These are phyloP conservation scores for Mormyrus iriodes DNA, from an alignment of 2,113 vertebrate genomes.

Conservation along the genomic window DNA sequence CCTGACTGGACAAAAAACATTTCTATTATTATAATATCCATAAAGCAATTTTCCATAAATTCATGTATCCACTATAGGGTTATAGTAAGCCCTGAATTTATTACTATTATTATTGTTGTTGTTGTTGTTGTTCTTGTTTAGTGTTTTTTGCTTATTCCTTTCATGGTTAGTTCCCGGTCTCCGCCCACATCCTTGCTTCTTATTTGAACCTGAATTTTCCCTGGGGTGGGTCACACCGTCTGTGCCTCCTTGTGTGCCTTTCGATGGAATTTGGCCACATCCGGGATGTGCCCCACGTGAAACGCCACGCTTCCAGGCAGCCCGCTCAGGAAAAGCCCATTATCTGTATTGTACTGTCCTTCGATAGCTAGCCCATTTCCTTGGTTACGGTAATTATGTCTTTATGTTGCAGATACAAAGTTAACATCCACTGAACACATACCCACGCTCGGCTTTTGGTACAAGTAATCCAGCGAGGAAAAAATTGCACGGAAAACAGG, in stretches of 20 bases:
- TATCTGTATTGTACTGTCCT: not conserved
- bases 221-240: not conserved
- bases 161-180: not conserved
- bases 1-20: not conserved
- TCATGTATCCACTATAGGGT: not conserved
- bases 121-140: not conserved
- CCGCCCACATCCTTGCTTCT: not conserved
- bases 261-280: not conserved
- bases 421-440: not conserved
- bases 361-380: no score
- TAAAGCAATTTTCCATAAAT: not conserved
- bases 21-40: not conserved
- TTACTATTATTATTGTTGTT: not conserved
- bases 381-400: not conserved
- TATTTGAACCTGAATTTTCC: not conserved
- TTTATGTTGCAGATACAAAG: not conserved
- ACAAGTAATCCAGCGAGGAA: not conserved
- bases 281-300: not conserved
- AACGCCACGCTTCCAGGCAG: not conserved
- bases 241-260: not conserved
- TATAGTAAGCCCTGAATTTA: not conserved
- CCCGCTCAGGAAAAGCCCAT: not conserved
- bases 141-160: not conserved
- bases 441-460: not conserved
- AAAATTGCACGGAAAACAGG: not conserved